Base-by-base conservation (phyloP, 2,888 invertebrate genomes). In the Electrophaes corylata region DNA sequence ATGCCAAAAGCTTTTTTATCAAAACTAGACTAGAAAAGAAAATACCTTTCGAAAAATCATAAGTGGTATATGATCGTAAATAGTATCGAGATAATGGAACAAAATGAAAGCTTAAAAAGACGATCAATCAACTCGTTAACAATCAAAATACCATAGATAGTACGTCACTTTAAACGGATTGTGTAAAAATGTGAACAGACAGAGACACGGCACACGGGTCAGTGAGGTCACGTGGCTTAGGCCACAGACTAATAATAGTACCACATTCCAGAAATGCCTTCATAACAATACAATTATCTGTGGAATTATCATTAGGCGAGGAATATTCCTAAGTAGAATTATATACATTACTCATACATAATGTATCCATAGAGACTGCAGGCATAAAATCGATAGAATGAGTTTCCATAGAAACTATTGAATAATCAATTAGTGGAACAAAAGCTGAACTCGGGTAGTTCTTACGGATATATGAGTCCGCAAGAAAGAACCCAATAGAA, bases 181-280 rank as follows among this genome's bases (percentile, higher is more conserved):
- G 64, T 65, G 61, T 67, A 63, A 70, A 70, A 67, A 65, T 62
- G 67, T 65, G 67, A 65, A 61, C 61, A 62, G 65, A 62, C 63
- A 53, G 60, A 64, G 59, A 26, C 49, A 50, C 40, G 65, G 63
- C 23, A 41, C 41, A 23, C 20, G 14, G 43, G 67, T 67, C 67
- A 63, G 55, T 55, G 62, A 61, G 66, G 64, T 66, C 66, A 59
- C 37, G 44, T 54, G 47, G 64, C 53, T 60, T 59, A 60, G 57
- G 41, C 57, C 51, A 44, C 47, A 60, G 51, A 52, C 18, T 51
- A 51, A 46, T 39, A 55, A 47, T 18, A 55, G 37, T 31, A 20
- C 16, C 45, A 59, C 62, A 66, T 66, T 64, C 66, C 66, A 56
- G 64, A 59, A 61, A 66, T 66, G 39, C 55, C 64, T 62, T 62